Conservation (phyloP, 2,888 invertebrate species). For the Steinernema scapterisci region DNA sequence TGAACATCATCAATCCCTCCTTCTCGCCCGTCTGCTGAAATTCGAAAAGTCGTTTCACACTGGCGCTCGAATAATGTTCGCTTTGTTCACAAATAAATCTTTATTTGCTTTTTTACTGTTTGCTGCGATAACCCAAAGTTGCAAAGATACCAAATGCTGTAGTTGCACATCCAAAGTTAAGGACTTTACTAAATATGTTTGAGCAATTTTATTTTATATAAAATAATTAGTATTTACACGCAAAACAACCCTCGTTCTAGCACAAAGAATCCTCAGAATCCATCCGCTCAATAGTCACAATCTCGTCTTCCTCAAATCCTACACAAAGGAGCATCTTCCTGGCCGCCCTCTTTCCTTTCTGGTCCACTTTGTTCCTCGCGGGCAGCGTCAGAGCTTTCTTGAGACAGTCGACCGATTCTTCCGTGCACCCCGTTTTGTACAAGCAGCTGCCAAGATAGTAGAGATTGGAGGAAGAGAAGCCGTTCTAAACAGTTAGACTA, state of each 20-base stretch:
- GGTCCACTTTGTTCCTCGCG: constrained; percentile 2
- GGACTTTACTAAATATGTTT: too few species aligned
- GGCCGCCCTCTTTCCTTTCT: constrained; percentile 1
- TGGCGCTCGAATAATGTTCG: too few species aligned
- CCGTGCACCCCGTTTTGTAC: neutral
- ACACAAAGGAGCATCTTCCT: neutral
- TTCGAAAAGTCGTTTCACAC: too few species aligned
- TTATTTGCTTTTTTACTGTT: too few species aligned
- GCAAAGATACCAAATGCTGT: too few species aligned
- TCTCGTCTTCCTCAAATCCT: constrained; percentile 6
- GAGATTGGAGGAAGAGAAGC: constrained; percentile 26
- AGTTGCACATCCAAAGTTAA: neutral
- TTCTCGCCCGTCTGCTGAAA: too few species aligned
- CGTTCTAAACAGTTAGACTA: neutral
- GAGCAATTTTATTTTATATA: too few species aligned
- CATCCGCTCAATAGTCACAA: neutral
- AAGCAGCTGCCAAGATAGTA: constrained; percentile 24
- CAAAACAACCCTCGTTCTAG: neutral
- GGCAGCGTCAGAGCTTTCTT: constrained; percentile 19
- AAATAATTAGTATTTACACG: too few species aligned
- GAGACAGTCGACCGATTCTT: neutral
- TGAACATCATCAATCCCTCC: too few species aligned
- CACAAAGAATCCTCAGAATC: neutral
- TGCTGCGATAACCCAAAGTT: too few species aligned
- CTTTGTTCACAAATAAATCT: too few species aligned